Evolutionary conservation across 37 sponge, comb jelly and placozoan species (phyloP).

Genomic region (Geodia barretti): DNA sequence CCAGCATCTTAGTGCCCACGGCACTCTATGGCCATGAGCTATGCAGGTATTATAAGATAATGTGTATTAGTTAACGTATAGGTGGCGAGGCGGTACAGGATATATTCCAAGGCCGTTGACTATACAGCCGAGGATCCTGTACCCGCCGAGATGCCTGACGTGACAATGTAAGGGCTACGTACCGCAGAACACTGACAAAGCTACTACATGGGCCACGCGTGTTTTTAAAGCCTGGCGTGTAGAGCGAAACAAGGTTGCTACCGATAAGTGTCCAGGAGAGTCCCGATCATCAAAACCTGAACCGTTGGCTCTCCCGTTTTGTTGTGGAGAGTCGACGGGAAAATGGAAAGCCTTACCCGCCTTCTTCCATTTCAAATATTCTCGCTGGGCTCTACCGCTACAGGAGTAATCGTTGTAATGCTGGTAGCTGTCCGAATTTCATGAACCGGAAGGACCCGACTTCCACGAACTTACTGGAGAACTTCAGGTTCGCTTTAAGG

Average conservation of each 20-base stretch:
- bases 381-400: neutral
- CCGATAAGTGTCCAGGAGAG: neutral
- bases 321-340: neutral
- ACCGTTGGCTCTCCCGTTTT: neutral
- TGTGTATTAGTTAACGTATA: no score
- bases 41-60: no score
- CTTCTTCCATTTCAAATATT: neutral
- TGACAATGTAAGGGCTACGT: constrained; percentile 2
- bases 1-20: no score
- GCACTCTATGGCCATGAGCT: no score
- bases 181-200: neutral
- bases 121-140: no score
- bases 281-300: neutral
- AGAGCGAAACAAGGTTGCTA: neutral
- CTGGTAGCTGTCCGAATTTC: neutral
- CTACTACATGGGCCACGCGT: constrained; percentile 11
- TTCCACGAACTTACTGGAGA: neutral
- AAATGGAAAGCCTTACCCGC: constrained; percentile 13
- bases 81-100: no score
- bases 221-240: constrained; percentile 10
- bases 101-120: no score
- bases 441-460: neutral
- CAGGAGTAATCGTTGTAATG: neutral
- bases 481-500: neutral
- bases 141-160: no score